Base-by-base conservation (phyloP, 2,888 invertebrate species). In the Deilephila elpenor region DNA sequence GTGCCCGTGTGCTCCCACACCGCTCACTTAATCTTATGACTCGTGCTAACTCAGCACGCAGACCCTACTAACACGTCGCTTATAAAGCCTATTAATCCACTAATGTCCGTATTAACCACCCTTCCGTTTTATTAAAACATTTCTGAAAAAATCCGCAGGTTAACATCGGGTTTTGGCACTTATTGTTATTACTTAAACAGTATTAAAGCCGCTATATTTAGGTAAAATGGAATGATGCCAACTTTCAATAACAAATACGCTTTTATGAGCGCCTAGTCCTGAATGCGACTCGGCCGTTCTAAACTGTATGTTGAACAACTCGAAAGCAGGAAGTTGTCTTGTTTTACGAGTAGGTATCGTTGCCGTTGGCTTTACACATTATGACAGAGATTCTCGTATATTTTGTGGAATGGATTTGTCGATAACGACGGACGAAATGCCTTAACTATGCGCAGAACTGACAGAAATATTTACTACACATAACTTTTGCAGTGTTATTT, bases 171-270 rank as follows among this genome's bases (percentile, higher is more conserved):
- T 84, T 84, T 85, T 88, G 87, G 86, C 85, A 84, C 78, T 82
- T 82, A 81, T 79, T 78, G 83, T 87, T 89, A 84, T 87, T 86
- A 85, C 82, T 80, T 44, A 81, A 80, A 82, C 80, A 83, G 82
- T 83, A 84, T 82, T 82, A 82, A 85, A 83, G 81, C 81, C 81
- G 82, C 83, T 83, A 84, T 86, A 86, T 88, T 89, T 87, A 86
- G 84, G 85, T 84, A 80, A 82, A 83, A 85, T 90, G 90, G 89
- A 91, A 82, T 82, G 79, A 82, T 88, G 91, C 91, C 89, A 91
- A 91, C 78, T 85, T 84, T 86, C 83, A 85, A 85, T 87, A 86
- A 85, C 83, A 84, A 84, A 79, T 82, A 79, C 77, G 80, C 72
- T 85, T 80, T 81, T 79, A 81, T 79, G 82, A 81, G 73, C 79